Evolutionary conservation across 1,140 invertebrate species (phyloP).

Genomic region (Drosophila ercepeae): DNA sequence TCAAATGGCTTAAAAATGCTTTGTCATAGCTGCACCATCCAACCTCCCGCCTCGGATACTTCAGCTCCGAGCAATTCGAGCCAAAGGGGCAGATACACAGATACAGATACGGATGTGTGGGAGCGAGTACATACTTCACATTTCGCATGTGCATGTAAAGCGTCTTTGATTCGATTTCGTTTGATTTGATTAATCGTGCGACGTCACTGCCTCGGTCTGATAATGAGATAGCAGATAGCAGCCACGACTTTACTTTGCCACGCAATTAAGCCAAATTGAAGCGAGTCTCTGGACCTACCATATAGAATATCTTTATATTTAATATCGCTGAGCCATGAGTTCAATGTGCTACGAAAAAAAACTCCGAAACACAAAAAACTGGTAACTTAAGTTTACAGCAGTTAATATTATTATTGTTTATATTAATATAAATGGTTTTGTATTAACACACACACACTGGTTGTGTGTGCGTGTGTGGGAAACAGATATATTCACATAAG

Average conservation of each 20-base stretch:
- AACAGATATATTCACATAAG: constrained; percentile 31
- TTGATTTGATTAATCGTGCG: constrained; percentile 81
- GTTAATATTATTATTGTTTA: constrained; percentile 68
- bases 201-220: constrained; percentile 57
- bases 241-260: constrained; percentile 48
- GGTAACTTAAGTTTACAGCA: constrained; percentile 68
- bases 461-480: constrained; percentile 7
- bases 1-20: constrained; percentile 82
- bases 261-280: constrained; percentile 70
- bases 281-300: constrained; percentile 4
- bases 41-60: constrained; percentile 1
- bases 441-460: constrained; percentile 48
- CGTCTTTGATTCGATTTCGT: constrained; percentile 80
- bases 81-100: constrained; percentile 20
- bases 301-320: constrained; percentile 29
- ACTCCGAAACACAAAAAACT: too few species aligned
- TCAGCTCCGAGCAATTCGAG: constrained; percentile 6
- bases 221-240: constrained; percentile 73
- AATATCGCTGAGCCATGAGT: constrained; percentile 13
- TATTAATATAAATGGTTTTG: constrained; percentile 74
- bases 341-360: too few species aligned
- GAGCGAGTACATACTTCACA: constrained; percentile 19
- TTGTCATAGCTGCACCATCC: constrained; percentile 57
- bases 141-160: constrained; percentile 69
- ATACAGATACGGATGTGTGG: constrained; percentile 12